Evolutionary conservation across 1,140 invertebrate species (phyloP).

Genomic region (Ruditapes philippinarum): DNA sequence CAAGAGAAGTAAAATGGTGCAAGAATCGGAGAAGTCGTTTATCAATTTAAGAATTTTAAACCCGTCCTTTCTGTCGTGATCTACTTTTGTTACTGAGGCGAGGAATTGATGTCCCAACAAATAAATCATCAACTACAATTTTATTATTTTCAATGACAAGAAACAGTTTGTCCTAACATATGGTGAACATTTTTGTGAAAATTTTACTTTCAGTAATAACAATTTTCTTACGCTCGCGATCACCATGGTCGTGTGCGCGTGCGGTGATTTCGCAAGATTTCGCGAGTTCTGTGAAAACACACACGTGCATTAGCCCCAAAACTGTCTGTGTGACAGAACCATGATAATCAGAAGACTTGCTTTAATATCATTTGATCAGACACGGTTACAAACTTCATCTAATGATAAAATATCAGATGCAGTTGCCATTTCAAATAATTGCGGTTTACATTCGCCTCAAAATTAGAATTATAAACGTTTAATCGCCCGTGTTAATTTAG

Average conservation of each 20-base stretch:
- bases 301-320: constrained; percentile 13
- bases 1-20: too few relatives aligned
- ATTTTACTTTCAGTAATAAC: not conserved
- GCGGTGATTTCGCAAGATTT: constrained; percentile 23
- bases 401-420: not conserved
- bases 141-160: constrained; percentile 27
- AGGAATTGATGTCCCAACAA: not conserved
- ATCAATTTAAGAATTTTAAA: too few relatives aligned
- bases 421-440: constrained; percentile 32
- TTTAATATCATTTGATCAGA: constrained; percentile 45
- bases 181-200: constrained; percentile 34
- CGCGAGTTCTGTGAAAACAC: not conserved
- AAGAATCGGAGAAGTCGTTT: too few relatives aligned
- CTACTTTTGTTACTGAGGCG: constrained; percentile 11
- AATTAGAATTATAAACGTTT: constrained; percentile 27
- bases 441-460: not conserved
- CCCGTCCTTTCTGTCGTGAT: too few relatives aligned
- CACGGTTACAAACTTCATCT: constrained; percentile 27
- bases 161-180: constrained; percentile 52
- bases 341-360: constrained; percentile 29
- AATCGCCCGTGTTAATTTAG: constrained; percentile 51
- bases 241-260: not conserved
- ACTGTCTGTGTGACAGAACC: constrained; percentile 29
- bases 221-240: constrained; percentile 40
- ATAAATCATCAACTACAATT: constrained; percentile 27